Percentiles rank a stretch among this genome's conserved stretches.
phyloP scores from a whole-genome alignment of 1,140 invertebrate species.

The Akabosia matsudoensis region DNA sequence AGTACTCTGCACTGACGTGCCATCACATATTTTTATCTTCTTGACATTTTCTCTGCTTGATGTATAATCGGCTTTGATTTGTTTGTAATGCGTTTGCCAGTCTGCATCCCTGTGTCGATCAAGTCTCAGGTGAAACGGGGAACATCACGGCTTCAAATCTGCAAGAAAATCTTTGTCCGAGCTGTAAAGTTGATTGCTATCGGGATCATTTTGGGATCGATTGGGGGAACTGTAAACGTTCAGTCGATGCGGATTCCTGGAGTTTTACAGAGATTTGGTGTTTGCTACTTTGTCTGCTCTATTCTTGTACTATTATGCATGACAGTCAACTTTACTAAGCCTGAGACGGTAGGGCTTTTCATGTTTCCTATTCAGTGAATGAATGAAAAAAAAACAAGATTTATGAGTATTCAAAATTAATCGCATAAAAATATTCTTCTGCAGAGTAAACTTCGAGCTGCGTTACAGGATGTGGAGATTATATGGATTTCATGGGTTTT shows the following conservation, averaged over 20 bases:
- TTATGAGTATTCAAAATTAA: not conserved
- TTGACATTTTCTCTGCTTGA: too few species aligned
- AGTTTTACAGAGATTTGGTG: constrained; percentile 76
- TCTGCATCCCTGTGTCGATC: constrained; percentile 65
- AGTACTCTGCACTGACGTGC: too few species aligned
- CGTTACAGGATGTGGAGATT: constrained; percentile 41
- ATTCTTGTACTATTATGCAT: constrained; percentile 54
- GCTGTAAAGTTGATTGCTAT: constrained; percentile 70
- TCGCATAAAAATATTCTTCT: constrained; percentile 6
- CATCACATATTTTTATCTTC: too few species aligned
- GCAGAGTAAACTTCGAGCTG: constrained; percentile 42
- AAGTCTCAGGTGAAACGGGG: constrained; percentile 24
- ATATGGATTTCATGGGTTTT: constrained; percentile 60
- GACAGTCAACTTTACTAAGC: constrained; percentile 35
- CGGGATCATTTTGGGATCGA: constrained; percentile 67
- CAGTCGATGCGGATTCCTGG: constrained; percentile 71
- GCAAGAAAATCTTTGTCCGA: constrained; percentile 54
- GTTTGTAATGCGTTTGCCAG: constrained; percentile 59
- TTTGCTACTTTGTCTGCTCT: constrained; percentile 75
- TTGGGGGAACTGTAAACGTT: constrained; percentile 55
- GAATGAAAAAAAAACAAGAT: not conserved
- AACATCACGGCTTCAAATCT: not conserved
- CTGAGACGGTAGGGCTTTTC: constrained; percentile 27
- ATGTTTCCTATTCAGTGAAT: not conserved
- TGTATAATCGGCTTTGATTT: too few species aligned